Percentiles rank a stretch among this genome's conserved stretches.
phyloP scores from a whole-genome alignment of 2,113 vertebrate species.

The Prunella fulvescens region DNA sequence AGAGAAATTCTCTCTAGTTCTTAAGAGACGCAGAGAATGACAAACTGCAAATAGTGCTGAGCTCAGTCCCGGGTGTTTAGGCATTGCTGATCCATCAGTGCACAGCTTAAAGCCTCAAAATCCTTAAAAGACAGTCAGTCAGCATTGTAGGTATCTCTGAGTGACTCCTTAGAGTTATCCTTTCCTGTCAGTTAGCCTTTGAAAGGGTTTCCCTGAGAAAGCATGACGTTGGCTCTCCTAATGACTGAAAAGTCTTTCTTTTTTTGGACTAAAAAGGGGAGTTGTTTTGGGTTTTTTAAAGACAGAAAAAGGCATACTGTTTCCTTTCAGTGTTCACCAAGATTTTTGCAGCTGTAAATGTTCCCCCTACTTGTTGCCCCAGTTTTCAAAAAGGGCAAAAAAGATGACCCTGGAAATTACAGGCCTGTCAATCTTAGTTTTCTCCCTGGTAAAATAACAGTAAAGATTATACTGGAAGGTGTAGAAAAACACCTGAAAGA shows the following conservation, averaged over 20 bases:
- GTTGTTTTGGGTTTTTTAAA: background rate
- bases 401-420: background rate
- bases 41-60: background rate
- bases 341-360: background rate
- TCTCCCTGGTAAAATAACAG: background rate
- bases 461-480: background rate
- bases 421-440: background rate
- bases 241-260: background rate
- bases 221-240: background rate
- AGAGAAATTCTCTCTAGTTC: background rate
- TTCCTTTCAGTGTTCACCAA: background rate
- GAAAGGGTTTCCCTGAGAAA: background rate
- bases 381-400: background rate
- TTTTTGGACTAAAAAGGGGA: background rate
- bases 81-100: background rate
- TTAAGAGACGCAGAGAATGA: background rate
- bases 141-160: background rate
- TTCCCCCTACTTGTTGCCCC: rapidly evolving
- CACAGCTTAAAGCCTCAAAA: background rate
- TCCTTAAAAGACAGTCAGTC: background rate
- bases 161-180: background rate
- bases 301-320: background rate
- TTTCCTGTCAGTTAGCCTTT: background rate
- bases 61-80: background rate
- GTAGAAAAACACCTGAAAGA: background rate